These are phyloP conservation scores for Egretta garzetta DNA, from an alignment of 2,113 vertebrate genomes.

Conservation along the genomic window DNA sequence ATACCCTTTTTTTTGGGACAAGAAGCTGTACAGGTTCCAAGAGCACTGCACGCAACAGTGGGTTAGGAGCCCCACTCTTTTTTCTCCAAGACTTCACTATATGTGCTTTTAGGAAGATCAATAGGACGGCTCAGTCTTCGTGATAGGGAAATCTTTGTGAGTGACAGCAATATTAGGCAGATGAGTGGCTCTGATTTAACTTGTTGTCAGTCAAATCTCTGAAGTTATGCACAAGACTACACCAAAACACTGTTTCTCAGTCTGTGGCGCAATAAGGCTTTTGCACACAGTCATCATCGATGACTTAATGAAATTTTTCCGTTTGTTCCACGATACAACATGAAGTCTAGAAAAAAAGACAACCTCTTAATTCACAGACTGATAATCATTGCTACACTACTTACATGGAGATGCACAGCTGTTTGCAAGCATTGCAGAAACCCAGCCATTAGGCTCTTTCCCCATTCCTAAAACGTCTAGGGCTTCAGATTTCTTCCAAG, in stretches of 20 bases:
- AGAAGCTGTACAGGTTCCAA: not conserved
- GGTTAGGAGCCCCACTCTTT: not conserved
- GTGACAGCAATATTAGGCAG: not conserved
- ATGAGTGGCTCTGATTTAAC: not conserved
- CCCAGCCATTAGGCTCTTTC: not conserved
- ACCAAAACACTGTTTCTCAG: not conserved
- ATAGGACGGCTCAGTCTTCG: rapidly evolving
- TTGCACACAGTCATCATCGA: rapidly evolving
- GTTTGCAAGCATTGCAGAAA: not conserved
- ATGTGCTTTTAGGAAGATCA: not conserved
- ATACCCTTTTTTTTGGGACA: not conserved
- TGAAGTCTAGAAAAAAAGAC: not conserved
- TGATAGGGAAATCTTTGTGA: not conserved
- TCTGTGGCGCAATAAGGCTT: not conserved
- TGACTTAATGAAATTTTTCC: not conserved
- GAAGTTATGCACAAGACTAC: not conserved
- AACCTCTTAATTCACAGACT: not conserved
- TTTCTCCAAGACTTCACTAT: not conserved
- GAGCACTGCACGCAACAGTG: not conserved
- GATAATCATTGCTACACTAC: not conserved
- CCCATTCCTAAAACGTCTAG: no score
- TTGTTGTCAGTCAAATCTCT: not conserved
- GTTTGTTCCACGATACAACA: not conserved
- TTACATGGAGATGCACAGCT: not conserved
- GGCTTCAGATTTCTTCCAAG: not conserved